phyloP scores from a whole-genome alignment of 2,888 invertebrate genomes.

The Bugula neritina region DNA sequence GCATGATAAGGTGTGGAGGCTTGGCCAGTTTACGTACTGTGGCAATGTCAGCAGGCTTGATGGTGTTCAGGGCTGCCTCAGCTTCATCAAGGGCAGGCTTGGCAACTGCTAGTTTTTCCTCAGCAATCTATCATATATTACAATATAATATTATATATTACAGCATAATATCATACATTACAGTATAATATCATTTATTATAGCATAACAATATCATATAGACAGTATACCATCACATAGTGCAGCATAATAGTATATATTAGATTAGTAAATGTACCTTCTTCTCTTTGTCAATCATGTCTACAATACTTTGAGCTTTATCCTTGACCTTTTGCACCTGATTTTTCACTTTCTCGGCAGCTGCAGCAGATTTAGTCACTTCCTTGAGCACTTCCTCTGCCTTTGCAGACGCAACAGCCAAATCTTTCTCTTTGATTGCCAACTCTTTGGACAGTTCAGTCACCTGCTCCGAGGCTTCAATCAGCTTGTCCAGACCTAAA shows the following conservation, averaged over 20 bases:
- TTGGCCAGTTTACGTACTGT: conserved; percentile 52
- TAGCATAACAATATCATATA: no score
- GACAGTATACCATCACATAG: no score
- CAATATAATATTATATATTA: no score
- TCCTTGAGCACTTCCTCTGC: conserved; percentile 63
- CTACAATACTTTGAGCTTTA: conserved; percentile 53
- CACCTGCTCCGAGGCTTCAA: conserved; percentile 59
- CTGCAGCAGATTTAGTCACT: conserved; percentile 51
- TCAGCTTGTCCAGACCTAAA: conserved; percentile 49
- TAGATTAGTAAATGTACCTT: no score
- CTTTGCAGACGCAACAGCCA: conserved; percentile 71
- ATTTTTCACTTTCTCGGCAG: conserved; percentile 53
- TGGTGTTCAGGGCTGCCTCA: conserved; percentile 56
- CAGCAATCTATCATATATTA: conserved; percentile 45
- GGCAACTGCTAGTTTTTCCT: conserved; percentile 50
- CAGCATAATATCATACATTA: no score
- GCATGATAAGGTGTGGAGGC: conserved; percentile 54
- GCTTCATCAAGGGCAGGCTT: conserved; percentile 53
- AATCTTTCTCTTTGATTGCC: conserved; percentile 75
- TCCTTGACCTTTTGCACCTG: conserved; percentile 55
- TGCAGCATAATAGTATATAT: no score
- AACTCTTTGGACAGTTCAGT: conserved; percentile 72
- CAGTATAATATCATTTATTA: no score
- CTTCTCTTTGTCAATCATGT: conserved; percentile 48
- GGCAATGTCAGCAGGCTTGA: conserved; percentile 53